These are phyloP conservation scores for Rhorus exstirpatorius DNA, from an alignment of 2,888 invertebrate genomes.

Conservation along the genomic window DNA sequence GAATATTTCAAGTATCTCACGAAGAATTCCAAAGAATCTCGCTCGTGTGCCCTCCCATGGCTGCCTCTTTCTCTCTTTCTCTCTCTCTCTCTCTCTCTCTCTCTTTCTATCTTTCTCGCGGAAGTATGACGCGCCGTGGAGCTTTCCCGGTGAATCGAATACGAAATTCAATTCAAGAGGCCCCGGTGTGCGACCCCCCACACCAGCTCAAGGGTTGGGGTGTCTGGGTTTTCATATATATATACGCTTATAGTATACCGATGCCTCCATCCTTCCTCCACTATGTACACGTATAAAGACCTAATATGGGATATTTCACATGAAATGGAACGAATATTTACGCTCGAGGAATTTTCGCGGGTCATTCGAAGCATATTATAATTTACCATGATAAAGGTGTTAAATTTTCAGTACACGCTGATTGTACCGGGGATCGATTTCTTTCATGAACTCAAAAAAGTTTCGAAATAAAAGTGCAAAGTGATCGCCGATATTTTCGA, in stretches of 20 bases:
- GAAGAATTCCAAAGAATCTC: conserved; percentile 70
- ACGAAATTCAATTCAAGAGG: conserved; percentile 68
- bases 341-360: too few species aligned
- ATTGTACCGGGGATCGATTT: too few species aligned
- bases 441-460: too few species aligned
- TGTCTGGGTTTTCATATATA: conserved; percentile 22
- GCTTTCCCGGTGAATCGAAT: conserved; percentile 66
- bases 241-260: conserved; percentile 11
- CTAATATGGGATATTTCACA: background rate
- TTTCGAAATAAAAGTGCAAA: too few species aligned
- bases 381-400: too few species aligned
- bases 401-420: too few species aligned
- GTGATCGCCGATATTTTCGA: too few species aligned
- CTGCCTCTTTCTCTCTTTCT: conserved; percentile 3
- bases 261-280: background rate
- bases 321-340: background rate
- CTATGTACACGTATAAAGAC: conserved; percentile 17
- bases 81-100: background rate
- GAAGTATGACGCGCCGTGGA: conserved; percentile 53
- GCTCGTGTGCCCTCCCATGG: conserved; percentile 41
- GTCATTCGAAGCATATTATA: too few species aligned
- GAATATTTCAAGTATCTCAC: conserved; percentile 71
- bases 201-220: conserved; percentile 10
- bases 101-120: conserved; percentile 1
- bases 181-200: conserved; percentile 46